Percentiles rank a stretch among this genome's conserved stretches.
Conservation (phyloP, 64 coral and sea anemone genomes). For the Pocillopora verrucosa region DNA sequence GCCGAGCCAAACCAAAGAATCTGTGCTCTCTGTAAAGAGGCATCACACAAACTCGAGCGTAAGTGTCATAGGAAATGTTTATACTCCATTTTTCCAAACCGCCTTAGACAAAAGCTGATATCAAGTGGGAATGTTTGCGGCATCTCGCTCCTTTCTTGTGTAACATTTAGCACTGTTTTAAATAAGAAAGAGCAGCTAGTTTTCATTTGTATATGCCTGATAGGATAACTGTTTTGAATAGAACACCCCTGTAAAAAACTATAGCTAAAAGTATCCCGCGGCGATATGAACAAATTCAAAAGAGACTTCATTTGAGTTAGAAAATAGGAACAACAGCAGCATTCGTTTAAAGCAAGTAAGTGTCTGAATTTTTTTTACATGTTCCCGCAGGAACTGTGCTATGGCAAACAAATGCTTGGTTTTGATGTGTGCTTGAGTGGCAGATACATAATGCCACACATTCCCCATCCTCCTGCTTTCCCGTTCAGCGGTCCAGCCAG, state of each 20-base stretch:
- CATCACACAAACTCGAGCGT: neutral
- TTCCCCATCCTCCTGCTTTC: neutral
- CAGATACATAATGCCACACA: neutral
- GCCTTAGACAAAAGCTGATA: neutral
- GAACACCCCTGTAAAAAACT: too few relatives aligned
- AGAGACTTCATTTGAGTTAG: too few relatives aligned
- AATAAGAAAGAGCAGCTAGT: too few relatives aligned
- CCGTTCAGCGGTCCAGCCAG: conserved; percentile 19
- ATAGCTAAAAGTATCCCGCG: too few relatives aligned
- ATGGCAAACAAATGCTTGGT: conserved; percentile 8
- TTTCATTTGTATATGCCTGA: too few relatives aligned
- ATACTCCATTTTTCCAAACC: neutral
- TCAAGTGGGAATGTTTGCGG: too few relatives aligned
- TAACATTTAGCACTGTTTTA: too few relatives aligned
- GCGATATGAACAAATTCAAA: too few relatives aligned
- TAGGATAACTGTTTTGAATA: too few relatives aligned
- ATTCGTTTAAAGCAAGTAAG: too few relatives aligned
- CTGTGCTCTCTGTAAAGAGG: conserved; percentile 12
- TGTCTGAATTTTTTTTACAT: neutral
- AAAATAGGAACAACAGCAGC: too few relatives aligned
- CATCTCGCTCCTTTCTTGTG: too few relatives aligned
- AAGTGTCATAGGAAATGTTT: neutral
- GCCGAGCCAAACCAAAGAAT: neutral
- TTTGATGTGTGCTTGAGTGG: conserved; percentile 29
- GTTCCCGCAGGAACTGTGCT: conserved; percentile 13